Evolutionary conservation across 2,113 vertebrate species (phyloP), one percentile per base, ranked within the genome.

Genomic region (Epinephelus lanceolatus): DNA sequence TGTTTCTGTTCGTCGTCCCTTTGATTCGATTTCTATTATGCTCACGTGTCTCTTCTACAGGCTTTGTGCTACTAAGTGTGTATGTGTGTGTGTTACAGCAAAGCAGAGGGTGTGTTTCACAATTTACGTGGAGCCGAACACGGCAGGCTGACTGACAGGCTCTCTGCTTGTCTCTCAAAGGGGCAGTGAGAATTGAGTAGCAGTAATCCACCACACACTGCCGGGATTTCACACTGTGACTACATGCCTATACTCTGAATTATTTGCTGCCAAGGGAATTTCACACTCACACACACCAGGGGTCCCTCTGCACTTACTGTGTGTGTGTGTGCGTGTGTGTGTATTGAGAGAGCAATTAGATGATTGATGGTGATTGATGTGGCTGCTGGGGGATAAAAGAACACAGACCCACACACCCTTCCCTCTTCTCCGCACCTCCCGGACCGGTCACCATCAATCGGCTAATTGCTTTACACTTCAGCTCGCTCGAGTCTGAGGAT

Each of bases 381-480:
- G 66, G 52, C 78, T n/a, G 40, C 63, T 60, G n/a, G 14, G 59
- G 57, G 52, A 76, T 83, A 49, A 75, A 67, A 59, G 66, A 65
- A 52, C 79, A 75, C 80, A 78, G 77, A 49, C 77, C 61, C 37
- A 67, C n/a, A 55, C 69, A 19, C 18, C 3, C 37, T 5, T 40
- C 23, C 21, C 37, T 76, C 18, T 59, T 33, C 17, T 27, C 40
- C 4, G 0, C 84, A 45, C 67, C 82, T 60, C 45, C 47, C 60
- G 55, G 57, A 72, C 78, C n/a, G 56, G 76, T 81, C 84, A 62
- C 84, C 84, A 67, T 86, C 88, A 86, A 74, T 93, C 67, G 30
- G 63, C 84, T 92, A 92, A 93, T 90, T 91, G 84, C 86, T 85
- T 91, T 78, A 78, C 72, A 86, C 81, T 83, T 76, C 81, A 90